phyloP scores from a whole-genome alignment of 2,888 invertebrate genomes.

The Meloe dianella region DNA sequence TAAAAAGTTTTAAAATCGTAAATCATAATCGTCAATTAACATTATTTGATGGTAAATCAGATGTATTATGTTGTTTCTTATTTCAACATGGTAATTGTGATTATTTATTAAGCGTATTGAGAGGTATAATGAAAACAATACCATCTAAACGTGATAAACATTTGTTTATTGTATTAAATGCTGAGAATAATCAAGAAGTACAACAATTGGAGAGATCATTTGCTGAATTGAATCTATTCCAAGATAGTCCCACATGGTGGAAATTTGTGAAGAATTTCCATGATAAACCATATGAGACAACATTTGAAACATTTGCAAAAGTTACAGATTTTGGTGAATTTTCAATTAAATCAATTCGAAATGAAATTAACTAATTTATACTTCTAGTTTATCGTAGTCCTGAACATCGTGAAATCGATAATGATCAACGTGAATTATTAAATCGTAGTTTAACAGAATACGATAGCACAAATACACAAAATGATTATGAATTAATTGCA shows the following conservation, averaged over 20 bases:
- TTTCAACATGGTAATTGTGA: slow-evolving; percentile 89
- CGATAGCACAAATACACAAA: slow-evolving; percentile 66
- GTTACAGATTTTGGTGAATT: slow-evolving; percentile 80
- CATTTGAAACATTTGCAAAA: slow-evolving; percentile 86
- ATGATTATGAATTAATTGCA: slow-evolving; percentile 75
- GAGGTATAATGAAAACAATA: slow-evolving; percentile 68
- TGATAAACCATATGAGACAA: slow-evolving; percentile 80
- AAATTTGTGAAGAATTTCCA: slow-evolving; percentile 66
- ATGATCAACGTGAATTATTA: slow-evolving; percentile 69
- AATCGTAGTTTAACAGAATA: slow-evolving; percentile 63
- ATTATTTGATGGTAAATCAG: slow-evolving; percentile 73
- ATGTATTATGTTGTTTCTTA: slow-evolving; percentile 80
- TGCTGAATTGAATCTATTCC: slow-evolving; percentile 83
- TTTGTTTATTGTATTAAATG: slow-evolving; percentile 69
- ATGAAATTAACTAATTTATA: not conserved
- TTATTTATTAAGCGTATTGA: slow-evolving; percentile 70
- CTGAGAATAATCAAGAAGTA: slow-evolving; percentile 67
- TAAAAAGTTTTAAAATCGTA: slow-evolving; percentile 69
- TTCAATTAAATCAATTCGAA: slow-evolving; percentile 28
- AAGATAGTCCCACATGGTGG: slow-evolving; percentile 74
- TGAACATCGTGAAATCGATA: slow-evolving; percentile 66
- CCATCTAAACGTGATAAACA: slow-evolving; percentile 76
- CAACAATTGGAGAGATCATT: slow-evolving; percentile 83
- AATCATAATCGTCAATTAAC: slow-evolving; percentile 57
- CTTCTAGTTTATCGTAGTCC: slow-evolving; percentile 67